phyloP scores from a whole-genome alignment of 2,888 invertebrate species.

The Andrena flavipes region DNA sequence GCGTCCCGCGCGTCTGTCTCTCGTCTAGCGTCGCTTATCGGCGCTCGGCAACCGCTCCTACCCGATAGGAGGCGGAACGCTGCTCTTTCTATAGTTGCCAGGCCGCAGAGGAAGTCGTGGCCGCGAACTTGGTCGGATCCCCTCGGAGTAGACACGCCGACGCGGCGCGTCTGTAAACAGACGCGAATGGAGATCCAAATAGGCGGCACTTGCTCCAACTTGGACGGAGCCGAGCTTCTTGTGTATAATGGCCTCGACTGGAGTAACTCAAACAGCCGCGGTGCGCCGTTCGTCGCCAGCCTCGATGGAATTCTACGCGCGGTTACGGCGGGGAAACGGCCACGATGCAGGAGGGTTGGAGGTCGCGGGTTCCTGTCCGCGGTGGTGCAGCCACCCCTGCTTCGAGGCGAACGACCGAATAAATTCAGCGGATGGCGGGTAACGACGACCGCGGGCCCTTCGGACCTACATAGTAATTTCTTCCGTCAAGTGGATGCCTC shows the following conservation, averaged over 20 bases:
- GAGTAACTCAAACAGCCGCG: slow-evolving; percentile 68
- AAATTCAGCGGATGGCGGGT: slow-evolving; percentile 46
- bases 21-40: slow-evolving; percentile 36
- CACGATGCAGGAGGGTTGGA: not conserved
- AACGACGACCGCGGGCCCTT: slow-evolving; percentile 34
- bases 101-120: slow-evolving; percentile 64
- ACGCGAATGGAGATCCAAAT: slow-evolving; percentile 65
- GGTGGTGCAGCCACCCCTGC: not conserved
- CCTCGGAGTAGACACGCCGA: slow-evolving; percentile 44
- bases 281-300: slow-evolving; percentile 29
- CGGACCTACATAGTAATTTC: slow-evolving; percentile 45
- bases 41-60: slow-evolving; percentile 7
- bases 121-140: slow-evolving; percentile 59
- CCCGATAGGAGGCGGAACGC: slow-evolving; percentile 7
- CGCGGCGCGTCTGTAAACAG: slow-evolving; percentile 66
- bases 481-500: slow-evolving; percentile 38
- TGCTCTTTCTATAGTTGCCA: slow-evolving; percentile 53
- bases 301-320: not conserved
- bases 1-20: slow-evolving; percentile 20
- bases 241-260: slow-evolving; percentile 55
- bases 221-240: slow-evolving; percentile 57
- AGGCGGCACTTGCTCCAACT: slow-evolving; percentile 65
- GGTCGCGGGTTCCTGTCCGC: not conserved
- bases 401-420: slow-evolving; percentile 53
- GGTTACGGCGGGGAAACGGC: not conserved